Conservation (phyloP, 2,113 vertebrate species). For the Vidua macroura region DNA sequence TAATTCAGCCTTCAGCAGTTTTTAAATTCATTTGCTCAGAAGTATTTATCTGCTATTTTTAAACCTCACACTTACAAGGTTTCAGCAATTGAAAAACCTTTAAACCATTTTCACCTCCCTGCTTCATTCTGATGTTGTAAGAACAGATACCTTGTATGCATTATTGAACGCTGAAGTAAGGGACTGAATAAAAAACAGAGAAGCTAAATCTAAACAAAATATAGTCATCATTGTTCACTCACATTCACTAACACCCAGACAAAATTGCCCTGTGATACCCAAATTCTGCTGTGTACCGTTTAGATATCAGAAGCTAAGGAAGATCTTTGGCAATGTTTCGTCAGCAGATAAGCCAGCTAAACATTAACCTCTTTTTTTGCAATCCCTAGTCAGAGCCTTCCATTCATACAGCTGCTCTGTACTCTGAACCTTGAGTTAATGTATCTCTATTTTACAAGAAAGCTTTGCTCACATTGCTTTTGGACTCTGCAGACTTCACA, state of each 20-base stretch:
- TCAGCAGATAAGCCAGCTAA: conserved; percentile 55
- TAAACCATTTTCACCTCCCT: neutral
- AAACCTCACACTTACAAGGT: neutral
- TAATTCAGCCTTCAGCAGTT: neutral
- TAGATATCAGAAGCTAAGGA: conserved; percentile 37
- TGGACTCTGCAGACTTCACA: conserved; percentile 10
- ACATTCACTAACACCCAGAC: neutral
- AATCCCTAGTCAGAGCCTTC: conserved; percentile 64
- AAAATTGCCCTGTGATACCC: neutral
- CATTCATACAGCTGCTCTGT: conserved; percentile 55
- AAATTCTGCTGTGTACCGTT: neutral
- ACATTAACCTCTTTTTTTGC: conserved; percentile 60
- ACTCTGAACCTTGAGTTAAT: conserved; percentile 69
- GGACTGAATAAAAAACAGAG: neutral
- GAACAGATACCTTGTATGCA: neutral
- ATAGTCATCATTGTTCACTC: neutral
- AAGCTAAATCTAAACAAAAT: neutral
- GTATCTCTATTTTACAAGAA: conserved; percentile 62
- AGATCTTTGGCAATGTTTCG: conserved; percentile 62
- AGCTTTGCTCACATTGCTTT: conserved; percentile 14
- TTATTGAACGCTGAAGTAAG: neutral
- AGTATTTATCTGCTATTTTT: neutral
- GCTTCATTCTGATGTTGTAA: neutral
- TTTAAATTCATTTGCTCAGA: neutral
- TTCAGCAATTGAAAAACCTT: neutral